Evolutionary conservation across 2,888 invertebrate species (phyloP).

Genomic region (Criorhina ranunculi): DNA sequence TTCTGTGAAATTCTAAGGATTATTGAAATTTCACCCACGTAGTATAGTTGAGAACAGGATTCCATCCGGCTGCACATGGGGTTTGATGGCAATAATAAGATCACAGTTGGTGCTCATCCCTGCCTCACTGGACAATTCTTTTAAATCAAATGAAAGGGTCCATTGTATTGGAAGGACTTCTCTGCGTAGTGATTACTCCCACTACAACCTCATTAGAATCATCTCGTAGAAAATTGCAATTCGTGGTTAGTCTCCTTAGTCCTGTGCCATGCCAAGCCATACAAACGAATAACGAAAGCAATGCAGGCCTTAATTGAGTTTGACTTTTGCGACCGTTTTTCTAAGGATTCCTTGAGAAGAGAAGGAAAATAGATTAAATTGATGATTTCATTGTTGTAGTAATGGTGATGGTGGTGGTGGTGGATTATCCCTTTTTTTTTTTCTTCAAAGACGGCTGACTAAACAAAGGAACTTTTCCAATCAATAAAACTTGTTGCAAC

Average conservation of each 20-base stretch:
- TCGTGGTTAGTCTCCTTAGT: constrained; percentile 2
- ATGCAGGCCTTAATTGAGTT: constrained; percentile 62
- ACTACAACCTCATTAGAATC: constrained; percentile 15
- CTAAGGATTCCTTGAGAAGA: constrained; percentile 30
- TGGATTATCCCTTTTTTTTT: neutral
- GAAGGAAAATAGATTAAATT: constrained; percentile 45
- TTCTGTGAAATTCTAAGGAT: neutral
- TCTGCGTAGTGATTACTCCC: constrained; percentile 12
- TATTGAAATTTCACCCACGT: constrained; percentile 27
- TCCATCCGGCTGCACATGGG: constrained; percentile 31
- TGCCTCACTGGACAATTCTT: constrained; percentile 11
- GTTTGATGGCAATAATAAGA: constrained; percentile 24
- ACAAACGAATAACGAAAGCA: constrained; percentile 27
- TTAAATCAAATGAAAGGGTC: constrained; percentile 39
- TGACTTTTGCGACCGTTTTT: constrained; percentile 38
- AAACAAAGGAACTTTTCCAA: constrained; percentile 52
- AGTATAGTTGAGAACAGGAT: neutral
- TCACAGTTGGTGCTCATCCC: constrained; percentile 15
- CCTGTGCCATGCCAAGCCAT: constrained; percentile 34
- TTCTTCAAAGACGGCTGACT: neutral
- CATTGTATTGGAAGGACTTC: constrained; percentile 39
- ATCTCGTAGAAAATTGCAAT: constrained; percentile 23
- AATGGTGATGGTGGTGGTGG: neutral
- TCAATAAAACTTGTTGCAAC: constrained; percentile 73
- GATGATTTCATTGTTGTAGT: neutral